Base-by-base conservation (phyloP, 2,797 vertebrate species). In the Molothrus aeneus region DNA sequence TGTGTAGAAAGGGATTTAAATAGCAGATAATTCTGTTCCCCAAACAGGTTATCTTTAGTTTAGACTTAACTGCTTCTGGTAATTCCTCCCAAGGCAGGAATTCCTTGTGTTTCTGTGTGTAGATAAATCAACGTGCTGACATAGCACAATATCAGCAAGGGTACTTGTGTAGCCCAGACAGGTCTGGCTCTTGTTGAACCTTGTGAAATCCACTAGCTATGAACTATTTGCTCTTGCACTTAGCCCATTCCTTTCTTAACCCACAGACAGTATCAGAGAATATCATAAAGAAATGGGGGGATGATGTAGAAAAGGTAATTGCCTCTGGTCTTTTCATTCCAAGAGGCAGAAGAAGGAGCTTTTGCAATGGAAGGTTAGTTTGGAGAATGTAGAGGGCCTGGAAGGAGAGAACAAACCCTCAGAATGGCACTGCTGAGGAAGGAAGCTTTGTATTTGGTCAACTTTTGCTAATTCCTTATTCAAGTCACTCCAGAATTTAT, bases 1-100 rank as follows among this genome's bases (percentile, higher is more conserved):
- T 72, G 3, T 26, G 34, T 72, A 77, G 71, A 81, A 95, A 80
- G 71, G 32, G 15, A 84, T 91, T 95, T 87, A 86, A 95, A 90
- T 72, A 95, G 83, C 22, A 78, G 59, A 74, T 87, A 60, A 40
- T 64, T 96, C 47, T 9, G 48, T 72, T 70, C 45, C 38, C 45
- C 60, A 95, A 84, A 92, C 74, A 94, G 57, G 31, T 84, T 82
- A 84, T 25, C 50, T 72, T 87, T 88, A 36, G 79, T 59, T 85
- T 71, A 53, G 56, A 90, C 14, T 83, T 91, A 90, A 79, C 60
- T 90, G 56, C 73, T 91, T 47, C 34, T 86, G 31, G n/a, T 42
- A 63, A 56, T 71, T 83, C 50, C 24, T 80, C 42, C 38, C 0
- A 0, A 77, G 34, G 21, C 42, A 68, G 38, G 40, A 91, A 80